A percentile compares a stretch with the other conserved stretches of the same genome.
Conservation (phyloP, 2,888 invertebrate species). For the Drosophila algonquin region DNA sequence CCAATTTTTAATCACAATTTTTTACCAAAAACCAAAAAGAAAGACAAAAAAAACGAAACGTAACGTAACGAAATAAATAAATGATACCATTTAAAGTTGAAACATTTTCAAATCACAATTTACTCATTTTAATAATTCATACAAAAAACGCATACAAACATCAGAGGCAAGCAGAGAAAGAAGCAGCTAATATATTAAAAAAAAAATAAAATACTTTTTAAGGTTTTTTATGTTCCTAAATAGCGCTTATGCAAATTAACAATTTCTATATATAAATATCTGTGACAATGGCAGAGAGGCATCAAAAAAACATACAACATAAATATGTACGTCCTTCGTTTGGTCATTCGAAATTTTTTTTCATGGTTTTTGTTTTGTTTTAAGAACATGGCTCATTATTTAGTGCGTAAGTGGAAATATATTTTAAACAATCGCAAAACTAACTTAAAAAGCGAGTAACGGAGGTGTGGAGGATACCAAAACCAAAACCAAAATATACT, state of each 20-base stretch:
- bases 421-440: conserved; percentile 60
- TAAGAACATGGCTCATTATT: conserved; percentile 72
- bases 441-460: conserved; percentile 40
- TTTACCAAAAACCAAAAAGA: conserved; percentile 31
- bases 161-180: background rate
- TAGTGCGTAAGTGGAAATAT: conserved; percentile 67
- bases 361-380: conserved; percentile 44
- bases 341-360: conserved; percentile 11
- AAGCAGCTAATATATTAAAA: conserved; percentile 15
- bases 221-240: conserved; percentile 67
- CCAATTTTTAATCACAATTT: conserved; percentile 59
- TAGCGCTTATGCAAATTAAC: conserved; percentile 64
- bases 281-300: conserved; percentile 19
- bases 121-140: conserved; percentile 34
- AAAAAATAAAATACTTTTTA: conserved; percentile 41
- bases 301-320: conserved; percentile 26
- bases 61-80: conserved; percentile 2
- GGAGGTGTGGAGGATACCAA: conserved; percentile 10
- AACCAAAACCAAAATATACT: conserved; percentile 4
- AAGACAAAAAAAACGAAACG: conserved; percentile 4
- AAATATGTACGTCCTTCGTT: conserved; percentile 35
- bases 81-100: conserved; percentile 39
- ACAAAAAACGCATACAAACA: conserved; percentile 4
- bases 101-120: conserved; percentile 43
- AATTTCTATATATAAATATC: conserved; percentile 35